Conservation (phyloP, 2,113 vertebrate genomes). For the Sclerurus mexicanus region DNA sequence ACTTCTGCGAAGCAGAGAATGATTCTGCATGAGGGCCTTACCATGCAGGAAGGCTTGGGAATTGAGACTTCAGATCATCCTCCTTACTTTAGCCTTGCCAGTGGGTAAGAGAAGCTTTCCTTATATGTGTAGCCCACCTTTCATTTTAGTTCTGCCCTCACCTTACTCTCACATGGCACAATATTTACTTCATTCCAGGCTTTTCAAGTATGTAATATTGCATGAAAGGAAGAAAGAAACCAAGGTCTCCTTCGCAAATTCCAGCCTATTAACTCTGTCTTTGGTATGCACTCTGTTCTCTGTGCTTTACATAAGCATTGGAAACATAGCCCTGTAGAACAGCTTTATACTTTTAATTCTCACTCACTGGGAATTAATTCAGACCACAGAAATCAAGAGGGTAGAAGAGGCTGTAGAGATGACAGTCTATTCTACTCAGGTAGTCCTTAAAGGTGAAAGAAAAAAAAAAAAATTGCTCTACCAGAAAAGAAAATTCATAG, state of each 20-base stretch:
- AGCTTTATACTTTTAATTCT: not conserved
- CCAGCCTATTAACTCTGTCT: not conserved
- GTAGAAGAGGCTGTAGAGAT: not conserved
- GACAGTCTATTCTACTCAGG: not conserved
- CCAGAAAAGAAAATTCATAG: not conserved
- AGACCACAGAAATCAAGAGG: not conserved
- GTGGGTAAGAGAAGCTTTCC: not conserved
- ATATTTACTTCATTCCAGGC: not conserved
- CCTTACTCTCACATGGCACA: not conserved
- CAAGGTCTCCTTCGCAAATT: not conserved
- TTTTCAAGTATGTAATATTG: not conserved
- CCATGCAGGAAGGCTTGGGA: not conserved
- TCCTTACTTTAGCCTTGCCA: not conserved
- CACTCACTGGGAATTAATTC: not conserved
- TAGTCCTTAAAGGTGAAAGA: not conserved
- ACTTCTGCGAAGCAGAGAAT: not conserved
- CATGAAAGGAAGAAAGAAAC: not conserved
- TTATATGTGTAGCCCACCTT: rapidly evolving
- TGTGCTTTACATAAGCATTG: not conserved
- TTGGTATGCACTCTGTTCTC: not conserved
- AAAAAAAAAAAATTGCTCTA: not conserved
- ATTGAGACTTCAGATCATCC: not conserved
- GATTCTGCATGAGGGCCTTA: not conserved
- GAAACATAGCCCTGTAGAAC: not conserved
- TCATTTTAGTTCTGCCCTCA: not conserved